Conservation (phyloP, 37 sponge, comb jelly and placozoan species). For the Cliona cf. orientalis region DNA sequence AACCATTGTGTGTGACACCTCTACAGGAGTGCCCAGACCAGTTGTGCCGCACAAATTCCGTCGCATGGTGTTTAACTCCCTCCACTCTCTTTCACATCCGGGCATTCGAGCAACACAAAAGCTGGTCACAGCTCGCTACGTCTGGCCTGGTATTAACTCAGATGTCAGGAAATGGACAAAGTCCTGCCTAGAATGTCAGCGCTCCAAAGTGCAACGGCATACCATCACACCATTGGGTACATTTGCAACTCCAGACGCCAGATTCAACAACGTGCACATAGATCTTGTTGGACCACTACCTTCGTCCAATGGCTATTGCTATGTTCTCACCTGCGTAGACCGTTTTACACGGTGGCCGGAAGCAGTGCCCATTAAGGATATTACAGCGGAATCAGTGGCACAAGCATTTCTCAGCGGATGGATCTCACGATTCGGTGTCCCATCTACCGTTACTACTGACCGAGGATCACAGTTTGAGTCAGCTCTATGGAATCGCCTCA, state of each 20-base stretch:
- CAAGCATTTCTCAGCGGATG: slow-evolving; percentile 48
- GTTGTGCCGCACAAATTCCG: slow-evolving; percentile 37
- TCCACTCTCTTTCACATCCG: slow-evolving; percentile 65
- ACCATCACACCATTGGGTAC: slow-evolving; percentile 31
- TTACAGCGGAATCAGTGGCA: slow-evolving; percentile 64
- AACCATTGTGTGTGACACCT: slow-evolving; percentile 49
- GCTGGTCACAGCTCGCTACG: slow-evolving; percentile 57
- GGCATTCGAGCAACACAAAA: slow-evolving; percentile 63
- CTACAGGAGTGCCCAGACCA: slow-evolving; percentile 62
- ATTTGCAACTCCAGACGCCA: slow-evolving; percentile 44
- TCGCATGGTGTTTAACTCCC: slow-evolving; percentile 54
- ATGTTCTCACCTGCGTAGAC: slow-evolving; percentile 61
- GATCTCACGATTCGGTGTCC: slow-evolving; percentile 68
- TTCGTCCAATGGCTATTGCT: slow-evolving; percentile 51
- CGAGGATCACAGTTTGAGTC: slow-evolving; percentile 70
- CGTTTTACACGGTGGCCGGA: slow-evolving; percentile 63
- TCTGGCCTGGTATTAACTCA: slow-evolving; percentile 73
- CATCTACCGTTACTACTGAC: slow-evolving; percentile 61
- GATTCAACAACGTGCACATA: slow-evolving; percentile 61
- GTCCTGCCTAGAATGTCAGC: slow-evolving; percentile 61
- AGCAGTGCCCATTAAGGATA: slow-evolving; percentile 43
- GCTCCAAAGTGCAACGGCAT: slow-evolving; percentile 58
- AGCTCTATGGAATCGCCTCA: slow-evolving; percentile 37
- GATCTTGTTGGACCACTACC: slow-evolving; percentile 75
- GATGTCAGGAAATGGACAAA: slow-evolving; percentile 61